Conservation (phyloP, 2,797 vertebrate species). For the Kryptolebias ocellatus region DNA sequence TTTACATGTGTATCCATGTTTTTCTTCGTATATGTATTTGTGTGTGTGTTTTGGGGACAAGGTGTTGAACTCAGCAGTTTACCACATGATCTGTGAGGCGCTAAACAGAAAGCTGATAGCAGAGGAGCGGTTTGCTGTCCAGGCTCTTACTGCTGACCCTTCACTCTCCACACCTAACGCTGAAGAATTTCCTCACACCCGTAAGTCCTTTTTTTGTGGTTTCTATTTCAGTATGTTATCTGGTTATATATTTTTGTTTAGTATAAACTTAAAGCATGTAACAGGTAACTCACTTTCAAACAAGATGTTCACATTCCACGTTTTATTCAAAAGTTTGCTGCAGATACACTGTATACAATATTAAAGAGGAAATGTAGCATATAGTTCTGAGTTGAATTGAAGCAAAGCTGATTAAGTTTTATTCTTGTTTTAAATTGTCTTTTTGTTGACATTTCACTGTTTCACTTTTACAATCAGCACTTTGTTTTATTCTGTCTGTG, state of each 20-base stretch:
- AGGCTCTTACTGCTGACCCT: slow-evolving; percentile 70
- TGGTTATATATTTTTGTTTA: slow-evolving; percentile 9
- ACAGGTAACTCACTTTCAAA: background rate
- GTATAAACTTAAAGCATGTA: slow-evolving; percentile 1
- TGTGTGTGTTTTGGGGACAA: slow-evolving; percentile 53
- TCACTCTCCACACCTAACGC: slow-evolving; percentile 30
- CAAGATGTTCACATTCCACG: background rate
- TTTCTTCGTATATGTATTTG: too few relatives aligned
- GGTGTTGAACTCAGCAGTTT: slow-evolving; percentile 86
- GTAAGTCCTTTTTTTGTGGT: slow-evolving; percentile 30
- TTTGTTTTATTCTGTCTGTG: slow-evolving; percentile 2
- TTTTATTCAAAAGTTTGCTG: too few relatives aligned
- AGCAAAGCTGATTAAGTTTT: background rate
- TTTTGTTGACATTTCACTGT: background rate
- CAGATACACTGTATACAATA: too few relatives aligned
- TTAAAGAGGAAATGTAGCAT: too few relatives aligned
- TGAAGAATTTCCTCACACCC: slow-evolving; percentile 9
- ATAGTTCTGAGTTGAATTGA: background rate
- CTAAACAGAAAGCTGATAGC: slow-evolving; percentile 70
- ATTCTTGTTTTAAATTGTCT: background rate
- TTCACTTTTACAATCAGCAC: background rate
- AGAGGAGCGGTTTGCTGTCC: slow-evolving; percentile 76
- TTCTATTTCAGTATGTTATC: background rate
- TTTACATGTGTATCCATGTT: background rate
- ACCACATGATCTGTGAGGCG: slow-evolving; percentile 79